Percentiles rank a stretch among this genome's conserved stretches.
Evolutionary conservation across 2,888 invertebrate genomes (phyloP).

Genomic region (Glomeris marginata): DNA sequence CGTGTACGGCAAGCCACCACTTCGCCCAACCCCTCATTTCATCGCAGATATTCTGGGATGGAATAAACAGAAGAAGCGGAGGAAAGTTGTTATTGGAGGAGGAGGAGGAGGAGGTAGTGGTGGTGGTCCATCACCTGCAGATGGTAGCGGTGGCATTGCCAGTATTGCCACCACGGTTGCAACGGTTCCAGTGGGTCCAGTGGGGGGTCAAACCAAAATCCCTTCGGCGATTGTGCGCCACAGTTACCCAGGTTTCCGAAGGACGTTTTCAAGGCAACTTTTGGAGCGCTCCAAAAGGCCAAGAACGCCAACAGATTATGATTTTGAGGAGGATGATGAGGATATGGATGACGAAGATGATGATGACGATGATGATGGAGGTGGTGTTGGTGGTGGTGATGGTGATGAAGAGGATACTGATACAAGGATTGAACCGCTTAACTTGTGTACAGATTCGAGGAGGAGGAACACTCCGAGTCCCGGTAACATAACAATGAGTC

Average conservation of each 20-base stretch:
- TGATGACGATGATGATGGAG: slow-evolving; percentile 17
- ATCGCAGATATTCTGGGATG: slow-evolving; percentile 75
- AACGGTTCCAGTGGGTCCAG: neutral
- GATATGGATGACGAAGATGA: slow-evolving; percentile 1
- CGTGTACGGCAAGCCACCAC: slow-evolving; percentile 67
- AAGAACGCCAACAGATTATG: too few species aligned
- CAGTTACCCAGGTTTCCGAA: too few species aligned
- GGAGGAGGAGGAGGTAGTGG: slow-evolving; percentile 14
- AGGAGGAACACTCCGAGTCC: slow-evolving; percentile 2
- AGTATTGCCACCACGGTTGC: neutral
- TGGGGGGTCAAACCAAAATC: neutral
- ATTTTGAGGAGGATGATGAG: too few species aligned
- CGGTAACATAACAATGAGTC: slow-evolving; percentile 18
- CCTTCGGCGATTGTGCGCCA: neutral
- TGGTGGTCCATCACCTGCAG: slow-evolving; percentile 3
- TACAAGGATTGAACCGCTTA: slow-evolving; percentile 26
- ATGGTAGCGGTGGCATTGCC: slow-evolving; percentile 2
- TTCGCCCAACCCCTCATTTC: slow-evolving; percentile 66
- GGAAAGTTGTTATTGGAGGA: neutral
- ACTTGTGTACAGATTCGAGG: slow-evolving; percentile 20
- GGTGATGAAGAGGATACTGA: slow-evolving; percentile 17
- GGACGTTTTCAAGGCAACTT: too few species aligned
- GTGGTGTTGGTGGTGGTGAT: slow-evolving; percentile 20
- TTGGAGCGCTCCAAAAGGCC: too few species aligned
- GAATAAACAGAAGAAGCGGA: slow-evolving; percentile 28